Evolutionary conservation across 2,797 vertebrate species (phyloP).

Genomic region (Esox masquinongy): DNA sequence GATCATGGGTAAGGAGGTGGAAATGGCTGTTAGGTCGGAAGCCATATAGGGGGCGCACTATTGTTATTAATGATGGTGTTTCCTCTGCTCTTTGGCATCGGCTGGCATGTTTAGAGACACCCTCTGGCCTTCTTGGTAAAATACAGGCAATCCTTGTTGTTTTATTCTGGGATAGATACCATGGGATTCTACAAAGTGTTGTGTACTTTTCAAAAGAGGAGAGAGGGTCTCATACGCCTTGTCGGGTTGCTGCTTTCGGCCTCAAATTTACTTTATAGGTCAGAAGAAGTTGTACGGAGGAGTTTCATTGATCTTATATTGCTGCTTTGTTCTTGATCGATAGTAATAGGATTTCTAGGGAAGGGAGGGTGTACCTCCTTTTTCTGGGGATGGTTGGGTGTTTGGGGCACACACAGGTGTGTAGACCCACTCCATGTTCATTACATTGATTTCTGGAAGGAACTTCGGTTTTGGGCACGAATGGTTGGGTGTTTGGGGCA

Average conservation of each 20-base stretch:
- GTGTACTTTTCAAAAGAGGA: not conserved
- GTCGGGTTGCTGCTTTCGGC: no score
- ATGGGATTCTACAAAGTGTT: slow-evolving; percentile 3
- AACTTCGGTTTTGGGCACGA: no score
- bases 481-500: no score
- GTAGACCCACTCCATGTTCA: no score
- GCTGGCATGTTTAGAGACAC: not conserved
- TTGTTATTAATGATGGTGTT: slow-evolving; percentile 6
- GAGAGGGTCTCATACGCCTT: not conserved
- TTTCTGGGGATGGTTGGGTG: no score
- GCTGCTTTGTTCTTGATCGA: not conserved
- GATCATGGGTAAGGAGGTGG: not conserved
- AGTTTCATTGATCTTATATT: not conserved
- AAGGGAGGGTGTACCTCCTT: no score
- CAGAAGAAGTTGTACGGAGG: not conserved
- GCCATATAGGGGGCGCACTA: slow-evolving; percentile 10
- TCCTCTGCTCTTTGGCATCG: not conserved
- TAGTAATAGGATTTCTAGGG: no score
- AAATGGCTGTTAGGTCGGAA: not conserved
- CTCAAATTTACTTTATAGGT: not conserved
- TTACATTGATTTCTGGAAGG: no score
- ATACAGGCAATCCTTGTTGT: not conserved
- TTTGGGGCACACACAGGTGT: no score
- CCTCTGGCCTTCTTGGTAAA: not conserved
- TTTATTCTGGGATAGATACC: not conserved